Percentiles rank a stretch among this genome's conserved stretches.
These are phyloP conservation scores for Taenioides sp. DNA, from an alignment of 2,797 vertebrate species.

Conservation along the genomic window DNA sequence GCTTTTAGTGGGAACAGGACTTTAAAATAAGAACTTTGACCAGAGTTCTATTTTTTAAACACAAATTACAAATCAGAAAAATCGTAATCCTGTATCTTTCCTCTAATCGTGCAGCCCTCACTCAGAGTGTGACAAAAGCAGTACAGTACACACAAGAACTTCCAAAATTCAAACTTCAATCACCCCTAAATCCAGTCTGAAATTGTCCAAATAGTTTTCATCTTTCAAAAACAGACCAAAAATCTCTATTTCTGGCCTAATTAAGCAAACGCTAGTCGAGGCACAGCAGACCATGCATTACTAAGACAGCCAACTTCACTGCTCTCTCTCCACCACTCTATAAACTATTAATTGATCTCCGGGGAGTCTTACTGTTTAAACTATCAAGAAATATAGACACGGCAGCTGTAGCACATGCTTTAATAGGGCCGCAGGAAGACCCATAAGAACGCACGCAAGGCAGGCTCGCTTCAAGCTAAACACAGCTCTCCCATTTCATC, in stretches of 20 bases:
- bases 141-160: background rate
- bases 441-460: conserved; percentile 31
- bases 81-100: background rate
- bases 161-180: conserved; percentile 12
- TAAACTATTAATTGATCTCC: conserved; percentile 80
- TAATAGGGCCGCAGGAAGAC: conserved; percentile 37
- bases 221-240: conserved; percentile 20
- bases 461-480: conserved; percentile 24
- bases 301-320: conserved; percentile 70
- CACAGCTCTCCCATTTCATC: conserved; percentile 18
- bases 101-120: background rate
- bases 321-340: conserved; percentile 61
- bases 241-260: conserved; percentile 71
- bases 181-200: conserved; percentile 27
- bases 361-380: conserved; percentile 68
- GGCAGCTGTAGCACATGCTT: conserved; percentile 56
- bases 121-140: too few species aligned
- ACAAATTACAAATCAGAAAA: too few species aligned
- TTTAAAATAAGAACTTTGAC: too few species aligned
- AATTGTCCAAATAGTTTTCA: conserved; percentile 47
- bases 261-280: conserved; percentile 55
- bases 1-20: too few species aligned
- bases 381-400: conserved; percentile 66
- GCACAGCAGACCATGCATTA: conserved; percentile 66
- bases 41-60: too few species aligned